Conservation (phyloP, 2,113 vertebrate genomes). For the Burhinus oedicnemus region DNA sequence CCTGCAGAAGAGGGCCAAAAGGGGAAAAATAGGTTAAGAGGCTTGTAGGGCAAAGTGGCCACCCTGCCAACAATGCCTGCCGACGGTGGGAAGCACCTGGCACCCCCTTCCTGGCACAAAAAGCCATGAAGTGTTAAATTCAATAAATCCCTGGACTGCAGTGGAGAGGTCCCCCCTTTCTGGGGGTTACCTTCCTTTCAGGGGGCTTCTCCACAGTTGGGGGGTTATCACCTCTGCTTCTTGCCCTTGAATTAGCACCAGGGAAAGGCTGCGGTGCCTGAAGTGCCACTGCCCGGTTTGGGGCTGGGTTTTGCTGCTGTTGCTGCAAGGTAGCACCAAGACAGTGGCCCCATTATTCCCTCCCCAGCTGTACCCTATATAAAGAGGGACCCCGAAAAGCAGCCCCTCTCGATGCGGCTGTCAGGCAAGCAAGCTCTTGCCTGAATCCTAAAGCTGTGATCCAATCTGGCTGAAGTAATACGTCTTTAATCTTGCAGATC, state of each 20-base stretch:
- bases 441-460: neutral
- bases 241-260: neutral
- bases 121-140: neutral
- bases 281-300: accelerated
- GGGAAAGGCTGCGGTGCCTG: neutral
- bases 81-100: accelerated
- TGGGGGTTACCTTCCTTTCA: neutral
- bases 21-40: neutral
- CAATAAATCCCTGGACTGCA: neutral
- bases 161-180: neutral
- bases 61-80: neutral
- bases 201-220: accelerated
- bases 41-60: neutral
- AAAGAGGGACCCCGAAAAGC: neutral
- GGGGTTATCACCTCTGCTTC: neutral
- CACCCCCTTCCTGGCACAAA: neutral
- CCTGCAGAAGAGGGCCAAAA: neutral
- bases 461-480: neutral
- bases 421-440: neutral
- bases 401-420: accelerated
- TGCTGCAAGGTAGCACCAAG: neutral
- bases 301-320: neutral
- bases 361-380: neutral
- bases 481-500: conserved; percentile 35
- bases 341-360: accelerated